These are phyloP conservation scores for Pteronura brasiliensis DNA, from an alignment of 2,113 vertebrate genomes.

Conservation along the genomic window DNA sequence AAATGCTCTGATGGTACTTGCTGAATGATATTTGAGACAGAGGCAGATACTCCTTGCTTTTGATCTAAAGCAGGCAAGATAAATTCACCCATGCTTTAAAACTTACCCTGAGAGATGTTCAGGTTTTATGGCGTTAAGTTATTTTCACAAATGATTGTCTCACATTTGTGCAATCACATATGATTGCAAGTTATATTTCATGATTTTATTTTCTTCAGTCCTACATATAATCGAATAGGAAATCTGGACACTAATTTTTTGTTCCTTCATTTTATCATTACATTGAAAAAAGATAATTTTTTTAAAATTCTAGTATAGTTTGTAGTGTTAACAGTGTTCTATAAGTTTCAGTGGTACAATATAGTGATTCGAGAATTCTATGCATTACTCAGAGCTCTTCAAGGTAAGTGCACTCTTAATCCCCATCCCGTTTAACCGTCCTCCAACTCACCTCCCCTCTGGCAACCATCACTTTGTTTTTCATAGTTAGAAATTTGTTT, in stretches of 20 bases:
- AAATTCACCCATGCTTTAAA: constrained; percentile 14
- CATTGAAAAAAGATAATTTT: not conserved
- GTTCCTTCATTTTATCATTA: not conserved
- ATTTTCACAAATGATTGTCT: constrained; percentile 27
- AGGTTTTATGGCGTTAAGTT: not conserved
- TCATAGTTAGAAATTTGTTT: not conserved
- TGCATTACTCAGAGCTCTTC: not conserved
- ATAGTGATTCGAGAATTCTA: not conserved
- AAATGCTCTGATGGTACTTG: not conserved
- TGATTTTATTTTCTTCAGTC: not conserved
- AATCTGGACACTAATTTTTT: not conserved
- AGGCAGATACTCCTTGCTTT: not conserved
- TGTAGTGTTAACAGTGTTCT: not conserved
- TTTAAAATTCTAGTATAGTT: not conserved
- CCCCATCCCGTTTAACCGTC: not conserved
- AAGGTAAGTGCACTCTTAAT: not conserved
- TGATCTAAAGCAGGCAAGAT: not conserved
- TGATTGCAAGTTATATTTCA: not conserved
- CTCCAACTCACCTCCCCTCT: not conserved
- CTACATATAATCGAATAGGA: not conserved
- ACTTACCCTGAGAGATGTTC: not conserved
- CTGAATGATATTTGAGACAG: constrained; percentile 19
- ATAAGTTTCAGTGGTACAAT: not conserved
- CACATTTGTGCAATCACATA: too few species aligned
- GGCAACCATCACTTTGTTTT: not conserved